Percentiles rank a stretch among this genome's conserved stretches.
Evolutionary conservation across 2,797 vertebrate genomes (phyloP).

Genomic region (Hoplostethus atlanticus): DNA sequence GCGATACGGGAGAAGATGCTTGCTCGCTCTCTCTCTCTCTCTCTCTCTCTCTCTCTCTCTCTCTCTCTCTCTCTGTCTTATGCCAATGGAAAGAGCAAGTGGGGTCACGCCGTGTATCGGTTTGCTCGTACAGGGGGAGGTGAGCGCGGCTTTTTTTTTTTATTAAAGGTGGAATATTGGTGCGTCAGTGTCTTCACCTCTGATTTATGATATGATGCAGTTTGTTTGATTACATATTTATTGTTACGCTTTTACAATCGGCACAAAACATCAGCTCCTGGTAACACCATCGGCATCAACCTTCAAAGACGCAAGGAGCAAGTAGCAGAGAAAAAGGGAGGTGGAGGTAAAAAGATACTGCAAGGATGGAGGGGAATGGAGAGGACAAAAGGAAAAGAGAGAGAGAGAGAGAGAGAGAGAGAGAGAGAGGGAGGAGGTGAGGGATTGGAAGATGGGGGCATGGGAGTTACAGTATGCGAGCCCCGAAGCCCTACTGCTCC

Average conservation of each 20-base stretch:
- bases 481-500: slow-evolving; percentile 52
- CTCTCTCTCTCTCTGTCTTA: no score
- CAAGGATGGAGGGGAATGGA: slow-evolving; percentile 1
- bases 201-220: no score
- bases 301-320: background rate
- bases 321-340: slow-evolving; percentile 3
- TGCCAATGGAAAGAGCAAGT: background rate
- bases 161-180: no score
- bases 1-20: background rate
- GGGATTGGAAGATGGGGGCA: slow-evolving; percentile 20
- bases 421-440: slow-evolving; percentile 3
- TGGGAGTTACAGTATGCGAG: slow-evolving; percentile 23
- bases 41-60: no score
- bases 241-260: no score
- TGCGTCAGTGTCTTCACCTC: no score
- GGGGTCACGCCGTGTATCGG: no score
- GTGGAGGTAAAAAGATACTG: background rate
- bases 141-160: no score
- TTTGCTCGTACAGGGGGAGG: no score
- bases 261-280: no score
- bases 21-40: background rate
- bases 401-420: background rate
- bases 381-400: background rate
- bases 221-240: no score
- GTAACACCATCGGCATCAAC: background rate